Conservation (phyloP, 2,113 vertebrate species). For the Acanthochromis polyacanthus region DNA sequence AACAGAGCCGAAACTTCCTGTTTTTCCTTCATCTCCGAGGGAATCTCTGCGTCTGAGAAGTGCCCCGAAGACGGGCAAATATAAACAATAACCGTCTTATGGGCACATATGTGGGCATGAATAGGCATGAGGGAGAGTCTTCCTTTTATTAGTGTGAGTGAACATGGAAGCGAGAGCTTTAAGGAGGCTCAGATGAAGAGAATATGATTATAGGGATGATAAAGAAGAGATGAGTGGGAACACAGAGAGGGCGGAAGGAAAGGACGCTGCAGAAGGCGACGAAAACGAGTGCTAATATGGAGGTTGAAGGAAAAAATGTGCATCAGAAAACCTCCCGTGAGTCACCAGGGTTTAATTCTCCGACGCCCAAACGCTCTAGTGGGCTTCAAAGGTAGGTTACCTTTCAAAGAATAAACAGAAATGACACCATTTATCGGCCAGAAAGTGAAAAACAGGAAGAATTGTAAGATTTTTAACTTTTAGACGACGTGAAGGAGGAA, state of each 20-base stretch:
- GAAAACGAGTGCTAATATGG: background rate
- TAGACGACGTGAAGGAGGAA: too few relatives aligned
- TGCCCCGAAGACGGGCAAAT: constrained; percentile 14
- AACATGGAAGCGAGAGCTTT: background rate
- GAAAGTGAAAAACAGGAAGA: too few relatives aligned
- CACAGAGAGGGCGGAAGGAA: background rate
- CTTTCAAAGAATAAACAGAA: too few relatives aligned
- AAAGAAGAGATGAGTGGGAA: background rate
- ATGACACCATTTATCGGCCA: too few relatives aligned
- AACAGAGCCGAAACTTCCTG: constrained; percentile 7
- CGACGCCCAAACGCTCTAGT: too few relatives aligned
- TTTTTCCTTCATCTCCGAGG: constrained; percentile 9
- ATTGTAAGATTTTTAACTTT: too few relatives aligned
- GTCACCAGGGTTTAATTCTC: too few relatives aligned
- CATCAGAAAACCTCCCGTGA: too few relatives aligned
- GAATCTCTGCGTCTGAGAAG: constrained; percentile 25
- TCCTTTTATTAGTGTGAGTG: too few relatives aligned
- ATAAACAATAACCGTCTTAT: constrained; percentile 9
- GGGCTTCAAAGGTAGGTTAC: too few relatives aligned
- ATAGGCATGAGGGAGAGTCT: constrained; percentile 37
- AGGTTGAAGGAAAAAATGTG: too few relatives aligned
- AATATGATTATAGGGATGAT: background rate
- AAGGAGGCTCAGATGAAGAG: constrained; percentile 11
- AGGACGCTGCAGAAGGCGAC: background rate
- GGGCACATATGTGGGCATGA: constrained; percentile 33